Evolutionary conservation across 2,113 vertebrate genomes (phyloP).

Genomic region (Silurus glanis): DNA sequence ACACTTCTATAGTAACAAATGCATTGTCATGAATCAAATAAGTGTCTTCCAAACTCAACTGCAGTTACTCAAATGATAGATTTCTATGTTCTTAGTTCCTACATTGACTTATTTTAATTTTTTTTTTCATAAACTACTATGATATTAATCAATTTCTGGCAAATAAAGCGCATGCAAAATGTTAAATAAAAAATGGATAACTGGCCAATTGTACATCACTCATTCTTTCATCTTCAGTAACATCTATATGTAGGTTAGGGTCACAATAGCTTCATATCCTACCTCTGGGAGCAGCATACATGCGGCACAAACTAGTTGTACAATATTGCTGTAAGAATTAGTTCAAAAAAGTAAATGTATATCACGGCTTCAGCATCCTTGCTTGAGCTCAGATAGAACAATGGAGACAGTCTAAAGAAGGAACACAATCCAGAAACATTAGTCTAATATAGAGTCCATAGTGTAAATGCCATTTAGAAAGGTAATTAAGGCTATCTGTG

Average conservation of each 20-base stretch:
- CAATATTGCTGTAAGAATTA: background rate
- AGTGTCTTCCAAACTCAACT: background rate
- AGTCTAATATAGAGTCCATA: background rate
- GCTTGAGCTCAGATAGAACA: background rate
- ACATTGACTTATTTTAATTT: background rate
- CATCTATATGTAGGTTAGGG: background rate
- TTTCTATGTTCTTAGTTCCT: background rate
- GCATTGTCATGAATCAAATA: background rate
- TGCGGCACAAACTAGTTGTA: background rate
- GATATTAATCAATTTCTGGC: background rate
- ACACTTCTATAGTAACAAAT: background rate
- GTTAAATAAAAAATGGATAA: background rate
- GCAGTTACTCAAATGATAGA: background rate
- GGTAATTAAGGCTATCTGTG: background rate
- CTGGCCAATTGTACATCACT: background rate
- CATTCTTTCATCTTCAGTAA: background rate
- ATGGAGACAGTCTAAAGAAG: background rate
- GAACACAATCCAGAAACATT: background rate
- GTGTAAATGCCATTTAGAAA: background rate
- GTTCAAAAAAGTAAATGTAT: background rate
- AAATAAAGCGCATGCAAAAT: background rate
- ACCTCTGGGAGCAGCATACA: background rate
- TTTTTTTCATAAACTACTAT: background rate
- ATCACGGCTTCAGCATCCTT: background rate
- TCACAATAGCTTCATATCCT: background rate